Evolutionary conservation across 2,888 invertebrate genomes (phyloP).

Genomic region (Zaprionus bogoriensis): DNA sequence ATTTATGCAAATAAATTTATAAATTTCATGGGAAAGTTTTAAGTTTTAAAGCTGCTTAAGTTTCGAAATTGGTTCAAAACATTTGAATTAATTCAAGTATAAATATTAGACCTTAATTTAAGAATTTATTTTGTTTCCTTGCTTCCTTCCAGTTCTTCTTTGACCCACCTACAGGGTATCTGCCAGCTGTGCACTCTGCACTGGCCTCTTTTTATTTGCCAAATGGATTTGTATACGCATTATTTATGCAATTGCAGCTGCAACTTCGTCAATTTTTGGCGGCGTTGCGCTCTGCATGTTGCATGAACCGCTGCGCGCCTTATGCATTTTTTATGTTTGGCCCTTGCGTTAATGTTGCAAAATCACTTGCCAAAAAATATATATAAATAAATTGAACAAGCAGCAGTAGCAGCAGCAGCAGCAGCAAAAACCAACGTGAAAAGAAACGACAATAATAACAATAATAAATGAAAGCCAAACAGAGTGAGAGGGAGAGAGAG

Average conservation of each 20-base stretch:
- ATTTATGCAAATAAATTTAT: no score
- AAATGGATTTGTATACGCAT: constrained; percentile 45
- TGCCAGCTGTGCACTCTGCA: background rate
- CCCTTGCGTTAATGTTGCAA: constrained; percentile 46
- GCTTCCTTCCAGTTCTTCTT: background rate
- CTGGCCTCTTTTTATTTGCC: constrained; percentile 35
- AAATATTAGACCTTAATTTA: no score
- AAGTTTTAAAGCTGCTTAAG: no score
- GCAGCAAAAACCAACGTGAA: background rate
- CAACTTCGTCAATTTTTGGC: constrained; percentile 42
- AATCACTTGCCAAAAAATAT: constrained; percentile 38
- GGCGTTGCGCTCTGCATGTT: constrained; percentile 32
- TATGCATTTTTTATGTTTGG: constrained; percentile 67
- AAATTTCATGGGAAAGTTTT: no score
- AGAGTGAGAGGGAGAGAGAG: constrained; percentile 14
- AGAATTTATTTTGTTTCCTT: background rate
- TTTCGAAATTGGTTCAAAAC: no score
- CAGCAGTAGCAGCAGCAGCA: no score
- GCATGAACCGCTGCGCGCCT: constrained; percentile 40
- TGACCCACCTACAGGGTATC: background rate
- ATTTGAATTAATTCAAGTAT: no score
- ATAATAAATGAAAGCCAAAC: constrained; percentile 41
- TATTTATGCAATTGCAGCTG: constrained; percentile 52
- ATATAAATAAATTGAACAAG: constrained; percentile 5
- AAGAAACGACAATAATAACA: constrained; percentile 17